These are phyloP conservation scores for Thripadectes ignobilis DNA, from an alignment of 2,797 vertebrate genomes.

Conservation along the genomic window DNA sequence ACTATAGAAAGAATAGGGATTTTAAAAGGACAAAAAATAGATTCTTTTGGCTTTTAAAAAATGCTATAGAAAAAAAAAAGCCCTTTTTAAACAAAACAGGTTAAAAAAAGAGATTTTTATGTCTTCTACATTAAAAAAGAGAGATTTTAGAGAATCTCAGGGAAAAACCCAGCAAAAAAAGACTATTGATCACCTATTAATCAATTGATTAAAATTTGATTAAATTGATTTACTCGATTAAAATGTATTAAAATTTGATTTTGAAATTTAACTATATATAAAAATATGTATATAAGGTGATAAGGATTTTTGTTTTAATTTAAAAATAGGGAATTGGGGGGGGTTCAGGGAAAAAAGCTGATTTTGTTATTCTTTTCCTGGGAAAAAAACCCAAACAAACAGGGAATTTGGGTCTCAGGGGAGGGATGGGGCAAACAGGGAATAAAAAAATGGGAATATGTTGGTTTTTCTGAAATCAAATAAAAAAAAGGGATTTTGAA, in stretches of 20 bases:
- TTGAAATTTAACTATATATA: not conserved
- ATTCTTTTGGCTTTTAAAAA: not conserved
- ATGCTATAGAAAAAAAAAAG: not conserved
- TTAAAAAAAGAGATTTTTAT: not conserved
- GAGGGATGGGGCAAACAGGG: not conserved
- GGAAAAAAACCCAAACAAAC: not conserved
- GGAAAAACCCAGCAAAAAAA: not conserved
- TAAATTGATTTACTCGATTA: too few species aligned
- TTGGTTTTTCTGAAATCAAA: not conserved
- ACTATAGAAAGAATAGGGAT: not conserved
- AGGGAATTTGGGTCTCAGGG: not conserved
- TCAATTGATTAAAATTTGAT: not conserved
- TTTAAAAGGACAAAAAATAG: not conserved
- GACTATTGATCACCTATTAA: not conserved
- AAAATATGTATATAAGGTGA: too few species aligned
- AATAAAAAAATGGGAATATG: not conserved
- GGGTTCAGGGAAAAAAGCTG: too few species aligned
- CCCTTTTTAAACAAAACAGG: not conserved
- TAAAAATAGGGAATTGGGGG: not conserved
- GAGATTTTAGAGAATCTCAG: not conserved
- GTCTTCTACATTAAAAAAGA: not conserved
- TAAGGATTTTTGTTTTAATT: not conserved
- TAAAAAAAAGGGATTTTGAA: not conserved
- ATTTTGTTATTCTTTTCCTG: not conserved
- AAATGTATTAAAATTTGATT: not conserved